A percentile compares a stretch with the other conserved stretches of the same genome.
Conservation (phyloP, 2,888 invertebrate species). For the Limnephilus lunatus region DNA sequence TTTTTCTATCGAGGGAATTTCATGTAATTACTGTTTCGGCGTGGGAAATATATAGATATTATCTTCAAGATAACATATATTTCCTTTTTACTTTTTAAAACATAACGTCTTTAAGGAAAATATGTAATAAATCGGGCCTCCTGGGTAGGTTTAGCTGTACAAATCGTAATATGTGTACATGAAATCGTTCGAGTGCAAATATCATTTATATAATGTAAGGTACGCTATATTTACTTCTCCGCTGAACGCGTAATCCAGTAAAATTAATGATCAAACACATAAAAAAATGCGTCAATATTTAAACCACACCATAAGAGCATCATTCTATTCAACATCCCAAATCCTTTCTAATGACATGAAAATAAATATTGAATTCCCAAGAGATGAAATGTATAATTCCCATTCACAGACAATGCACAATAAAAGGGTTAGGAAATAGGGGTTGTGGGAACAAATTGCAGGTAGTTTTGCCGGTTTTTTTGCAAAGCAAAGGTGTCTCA, state of each 20-base stretch:
- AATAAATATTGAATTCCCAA: slow-evolving; percentile 58
- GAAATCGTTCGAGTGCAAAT: no score
- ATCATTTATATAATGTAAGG: no score
- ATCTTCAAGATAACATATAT: no score
- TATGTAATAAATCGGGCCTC: no score
- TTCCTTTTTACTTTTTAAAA: no score
- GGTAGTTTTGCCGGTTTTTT: slow-evolving; percentile 7
- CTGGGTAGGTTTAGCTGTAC: no score
- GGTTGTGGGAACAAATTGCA: slow-evolving; percentile 17
- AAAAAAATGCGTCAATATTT: slow-evolving; percentile 39
- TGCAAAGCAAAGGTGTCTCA: not conserved
- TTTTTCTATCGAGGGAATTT: no score
- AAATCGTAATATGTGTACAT: no score
- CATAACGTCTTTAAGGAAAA: no score
- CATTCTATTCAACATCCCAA: slow-evolving; percentile 43
- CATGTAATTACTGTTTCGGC: no score
- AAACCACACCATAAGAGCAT: slow-evolving; percentile 52
- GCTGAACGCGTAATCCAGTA: not conserved
- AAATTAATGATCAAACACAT: slow-evolving; percentile 25
- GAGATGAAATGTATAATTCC: slow-evolving; percentile 50
- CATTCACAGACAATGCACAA: slow-evolving; percentile 41
- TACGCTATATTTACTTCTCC: not conserved
- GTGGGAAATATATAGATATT: no score
- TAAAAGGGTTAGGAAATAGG: slow-evolving; percentile 19
- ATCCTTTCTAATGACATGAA: slow-evolving; percentile 59